phyloP scores from a whole-genome alignment of 2,888 invertebrate species.

The Magallana nippona region DNA sequence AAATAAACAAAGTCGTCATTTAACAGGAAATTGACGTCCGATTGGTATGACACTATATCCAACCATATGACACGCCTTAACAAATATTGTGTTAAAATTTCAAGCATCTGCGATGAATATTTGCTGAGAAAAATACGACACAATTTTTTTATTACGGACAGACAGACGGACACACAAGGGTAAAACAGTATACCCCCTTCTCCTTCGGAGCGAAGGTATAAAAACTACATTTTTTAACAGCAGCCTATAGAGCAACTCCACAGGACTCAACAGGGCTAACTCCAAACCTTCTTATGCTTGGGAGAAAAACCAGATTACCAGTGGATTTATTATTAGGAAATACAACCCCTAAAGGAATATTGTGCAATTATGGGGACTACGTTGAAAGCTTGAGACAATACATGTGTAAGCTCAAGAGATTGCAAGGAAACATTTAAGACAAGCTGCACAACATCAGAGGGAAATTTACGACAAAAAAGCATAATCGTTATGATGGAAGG shows the following conservation, averaged over 20 bases:
- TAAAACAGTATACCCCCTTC: too few species aligned
- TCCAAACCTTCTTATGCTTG: constrained; percentile 56
- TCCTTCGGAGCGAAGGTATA: too few species aligned
- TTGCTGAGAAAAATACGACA: too few species aligned
- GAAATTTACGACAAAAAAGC: constrained; percentile 49
- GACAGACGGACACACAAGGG: constrained; percentile 51
- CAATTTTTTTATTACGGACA: too few species aligned
- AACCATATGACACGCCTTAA: too few species aligned
- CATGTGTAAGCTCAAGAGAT: constrained; percentile 50
- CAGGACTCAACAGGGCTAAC: constrained; percentile 53
- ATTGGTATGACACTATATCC: too few species aligned
- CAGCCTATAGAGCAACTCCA: constrained; percentile 53
- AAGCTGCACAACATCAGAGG: constrained; percentile 43
- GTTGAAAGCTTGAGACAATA: constrained; percentile 37
- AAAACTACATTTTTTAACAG: constrained; percentile 53
- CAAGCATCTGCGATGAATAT: too few species aligned
- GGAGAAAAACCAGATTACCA: constrained; percentile 54
- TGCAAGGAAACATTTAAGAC: constrained; percentile 46
- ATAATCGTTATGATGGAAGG: constrained; percentile 40
- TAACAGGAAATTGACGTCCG: too few species aligned
- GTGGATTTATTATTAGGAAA: constrained; percentile 41
- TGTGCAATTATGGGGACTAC: constrained; percentile 42
- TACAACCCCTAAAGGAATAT: constrained; percentile 3
- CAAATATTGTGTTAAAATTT: too few species aligned
- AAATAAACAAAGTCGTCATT: too few species aligned